Percentiles rank a stretch among this genome's conserved stretches.
These are phyloP conservation scores for Galerucella calmariensis DNA, from an alignment of 2,888 invertebrate species.

Conservation along the genomic window DNA sequence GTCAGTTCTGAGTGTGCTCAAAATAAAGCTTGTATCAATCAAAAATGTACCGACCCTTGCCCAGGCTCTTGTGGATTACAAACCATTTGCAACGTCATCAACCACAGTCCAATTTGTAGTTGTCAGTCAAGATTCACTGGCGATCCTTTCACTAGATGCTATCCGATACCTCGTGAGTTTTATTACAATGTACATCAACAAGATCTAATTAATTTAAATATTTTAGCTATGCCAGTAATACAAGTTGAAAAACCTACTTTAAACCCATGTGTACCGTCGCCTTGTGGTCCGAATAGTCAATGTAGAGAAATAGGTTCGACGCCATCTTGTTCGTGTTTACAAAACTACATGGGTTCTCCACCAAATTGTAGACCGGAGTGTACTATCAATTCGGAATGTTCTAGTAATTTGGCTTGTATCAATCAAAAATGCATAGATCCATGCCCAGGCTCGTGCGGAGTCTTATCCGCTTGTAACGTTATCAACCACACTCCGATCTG, in stretches of 20 bases:
- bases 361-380: slow-evolving; percentile 71
- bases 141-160: slow-evolving; percentile 65
- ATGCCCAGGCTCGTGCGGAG: slow-evolving; percentile 74
- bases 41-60: slow-evolving; percentile 79
- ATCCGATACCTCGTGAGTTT: slow-evolving; percentile 61
- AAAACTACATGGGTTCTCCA: slow-evolving; percentile 67
- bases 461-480: slow-evolving; percentile 72
- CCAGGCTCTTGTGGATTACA: slow-evolving; percentile 77
- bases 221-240: slow-evolving; percentile 49
- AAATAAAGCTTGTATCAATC: slow-evolving; percentile 74
- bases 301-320: slow-evolving; percentile 67
- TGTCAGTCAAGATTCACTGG: slow-evolving; percentile 71
- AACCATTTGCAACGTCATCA: slow-evolving; percentile 76
- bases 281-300: slow-evolving; percentile 70
- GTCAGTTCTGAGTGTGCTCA: slow-evolving; percentile 74
- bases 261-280: slow-evolving; percentile 69
- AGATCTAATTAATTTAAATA: neutral
- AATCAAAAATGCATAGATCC: slow-evolving; percentile 73
- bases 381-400: slow-evolving; percentile 68
- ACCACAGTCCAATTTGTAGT: slow-evolving; percentile 78
- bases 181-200: neutral
- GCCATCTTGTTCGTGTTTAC: slow-evolving; percentile 68
- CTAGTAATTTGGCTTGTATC: slow-evolving; percentile 67
- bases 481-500: slow-evolving; percentile 76
- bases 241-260: slow-evolving; percentile 47